These are phyloP conservation scores for Caenorhabditis elegans DNA, from an alignment of 1,140 invertebrate species.

Conservation along the genomic window DNA sequence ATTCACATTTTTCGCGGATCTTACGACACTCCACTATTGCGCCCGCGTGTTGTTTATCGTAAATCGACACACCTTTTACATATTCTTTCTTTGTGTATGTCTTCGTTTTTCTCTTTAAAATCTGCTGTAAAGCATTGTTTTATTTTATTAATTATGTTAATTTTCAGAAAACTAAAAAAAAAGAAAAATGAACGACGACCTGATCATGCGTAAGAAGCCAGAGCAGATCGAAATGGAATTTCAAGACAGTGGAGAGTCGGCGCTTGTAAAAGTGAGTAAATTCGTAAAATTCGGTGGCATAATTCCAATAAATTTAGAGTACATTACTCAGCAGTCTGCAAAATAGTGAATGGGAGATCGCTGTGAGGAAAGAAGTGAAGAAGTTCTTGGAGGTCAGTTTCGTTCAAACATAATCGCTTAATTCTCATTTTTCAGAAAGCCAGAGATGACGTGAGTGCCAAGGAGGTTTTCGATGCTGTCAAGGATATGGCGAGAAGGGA, in stretches of 20 bases:
- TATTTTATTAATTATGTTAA: background rate
- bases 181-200: background rate
- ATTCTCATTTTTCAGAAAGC: background rate
- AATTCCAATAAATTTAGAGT: background rate
- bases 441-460: background rate
- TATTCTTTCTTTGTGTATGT: background rate
- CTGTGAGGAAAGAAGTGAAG: conserved; percentile 7
- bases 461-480: conserved; percentile 6
- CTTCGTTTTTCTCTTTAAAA: background rate
- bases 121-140: background rate
- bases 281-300: no score
- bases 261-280: background rate
- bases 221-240: conserved; percentile 2
- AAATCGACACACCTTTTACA: background rate
- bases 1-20: background rate
- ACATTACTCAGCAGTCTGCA: conserved; percentile 17
- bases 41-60: background rate
- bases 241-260: background rate
- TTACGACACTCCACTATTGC: background rate
- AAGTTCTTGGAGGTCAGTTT: conserved; percentile 1
- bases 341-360: background rate
- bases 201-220: conserved; percentile 1
- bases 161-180: no score
- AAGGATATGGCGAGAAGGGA: conserved; percentile 16
- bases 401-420: no score